These are phyloP conservation scores for Metridium senile DNA, from an alignment of 92 coral and sea anemone genomes.

Conservation along the genomic window DNA sequence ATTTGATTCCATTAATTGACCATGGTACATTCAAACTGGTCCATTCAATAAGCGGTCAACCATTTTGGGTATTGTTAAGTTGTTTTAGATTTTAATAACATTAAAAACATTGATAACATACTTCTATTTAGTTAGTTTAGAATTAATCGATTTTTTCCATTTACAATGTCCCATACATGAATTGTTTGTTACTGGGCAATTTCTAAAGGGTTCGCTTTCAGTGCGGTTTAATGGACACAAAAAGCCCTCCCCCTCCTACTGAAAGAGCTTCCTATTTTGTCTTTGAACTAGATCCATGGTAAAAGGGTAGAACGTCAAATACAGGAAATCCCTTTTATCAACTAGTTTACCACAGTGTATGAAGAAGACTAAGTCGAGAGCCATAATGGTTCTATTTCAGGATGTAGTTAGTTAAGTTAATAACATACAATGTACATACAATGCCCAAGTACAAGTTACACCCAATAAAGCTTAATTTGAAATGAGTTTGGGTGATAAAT, in stretches of 20 bases:
- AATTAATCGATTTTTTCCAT: neutral
- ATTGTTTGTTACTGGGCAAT: neutral
- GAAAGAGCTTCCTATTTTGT: constrained; percentile 6
- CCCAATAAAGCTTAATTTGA: constrained; percentile 29
- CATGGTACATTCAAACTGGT: too few species aligned
- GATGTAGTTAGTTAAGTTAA: constrained; percentile 41
- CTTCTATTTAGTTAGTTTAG: too few species aligned
- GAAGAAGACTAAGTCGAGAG: constrained; percentile 31
- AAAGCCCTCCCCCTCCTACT: too few species aligned
- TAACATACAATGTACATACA: constrained; percentile 24
- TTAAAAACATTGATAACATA: too few species aligned
- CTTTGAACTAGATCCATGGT: neutral
- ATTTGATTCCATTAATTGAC: too few species aligned
- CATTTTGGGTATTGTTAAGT: too few species aligned
- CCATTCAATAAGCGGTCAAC: too few species aligned
- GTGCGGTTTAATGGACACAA: too few species aligned
- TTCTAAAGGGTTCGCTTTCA: neutral
- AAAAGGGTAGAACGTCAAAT: constrained; percentile 6
- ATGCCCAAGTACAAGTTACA: constrained; percentile 21
- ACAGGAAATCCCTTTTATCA: constrained; percentile 36
- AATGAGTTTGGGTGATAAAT: constrained; percentile 30
- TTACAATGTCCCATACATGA: neutral
- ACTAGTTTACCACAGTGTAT: constrained; percentile 19
- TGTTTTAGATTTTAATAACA: too few species aligned
- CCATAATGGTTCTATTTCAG: constrained; percentile 30